Evolutionary conservation across 2,888 invertebrate species (phyloP).

Genomic region (Parnassius mnemosyne): DNA sequence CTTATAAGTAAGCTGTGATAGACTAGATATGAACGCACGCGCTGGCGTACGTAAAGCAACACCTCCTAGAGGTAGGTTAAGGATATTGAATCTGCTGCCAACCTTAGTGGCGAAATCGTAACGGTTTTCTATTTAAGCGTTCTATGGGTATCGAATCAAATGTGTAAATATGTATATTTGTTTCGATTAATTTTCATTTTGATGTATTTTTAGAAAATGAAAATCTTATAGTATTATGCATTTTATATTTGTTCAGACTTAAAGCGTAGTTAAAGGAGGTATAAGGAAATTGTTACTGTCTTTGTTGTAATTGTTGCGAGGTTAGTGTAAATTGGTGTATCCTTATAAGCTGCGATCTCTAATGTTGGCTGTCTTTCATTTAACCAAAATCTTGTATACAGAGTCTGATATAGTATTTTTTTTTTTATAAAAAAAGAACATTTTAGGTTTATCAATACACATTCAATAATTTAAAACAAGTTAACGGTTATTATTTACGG

Average conservation of each 20-base stretch:
- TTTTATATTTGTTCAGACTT: constrained; percentile 71
- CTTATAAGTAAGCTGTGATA: constrained; percentile 76
- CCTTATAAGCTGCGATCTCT: constrained; percentile 25
- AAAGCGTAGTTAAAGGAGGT: constrained; percentile 52
- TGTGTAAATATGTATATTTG: constrained; percentile 68
- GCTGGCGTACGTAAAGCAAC: constrained; percentile 37
- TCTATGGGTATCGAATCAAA: constrained; percentile 64
- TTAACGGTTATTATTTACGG: too few relatives aligned
- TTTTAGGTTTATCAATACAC: constrained; percentile 7
- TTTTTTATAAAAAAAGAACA: constrained; percentile 12
- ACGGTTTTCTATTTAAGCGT: constrained; percentile 56
- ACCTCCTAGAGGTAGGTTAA: constrained; percentile 61
- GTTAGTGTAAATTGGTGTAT: constrained; percentile 49
- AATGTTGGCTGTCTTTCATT: constrained; percentile 21
- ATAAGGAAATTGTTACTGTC: constrained; percentile 61
- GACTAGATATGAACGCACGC: constrained; percentile 68
- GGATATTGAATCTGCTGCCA: constrained; percentile 49
- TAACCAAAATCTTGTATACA: constrained; percentile 24
- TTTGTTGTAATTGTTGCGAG: constrained; percentile 63
- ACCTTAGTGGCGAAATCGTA: constrained; percentile 46
- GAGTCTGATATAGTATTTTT: constrained; percentile 20
- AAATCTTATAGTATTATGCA: constrained; percentile 63
- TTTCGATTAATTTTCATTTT: constrained; percentile 62
- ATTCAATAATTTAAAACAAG: constrained; percentile 42
- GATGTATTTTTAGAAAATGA: constrained; percentile 70